A percentile compares a stretch with the other conserved stretches of the same genome.
phyloP scores from a whole-genome alignment of 2,888 invertebrate genomes.

The Unio delphinus region DNA sequence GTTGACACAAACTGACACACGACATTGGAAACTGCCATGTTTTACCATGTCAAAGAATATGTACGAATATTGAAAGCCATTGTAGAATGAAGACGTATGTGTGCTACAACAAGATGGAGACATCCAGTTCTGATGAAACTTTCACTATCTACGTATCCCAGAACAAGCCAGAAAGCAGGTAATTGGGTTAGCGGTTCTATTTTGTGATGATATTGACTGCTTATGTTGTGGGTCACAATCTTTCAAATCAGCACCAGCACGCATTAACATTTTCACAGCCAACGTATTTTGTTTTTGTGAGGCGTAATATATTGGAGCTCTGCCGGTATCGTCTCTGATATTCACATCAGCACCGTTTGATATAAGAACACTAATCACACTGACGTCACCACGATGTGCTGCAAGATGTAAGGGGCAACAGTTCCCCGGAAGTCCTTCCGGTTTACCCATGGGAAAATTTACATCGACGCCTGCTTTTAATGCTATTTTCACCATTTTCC shows the following conservation, averaged over 20 bases:
- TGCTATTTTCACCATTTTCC: slow-evolving; percentile 55
- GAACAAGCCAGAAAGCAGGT: slow-evolving; percentile 20
- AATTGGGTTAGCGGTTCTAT: slow-evolving; percentile 23
- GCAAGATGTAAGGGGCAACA: slow-evolving; percentile 60
- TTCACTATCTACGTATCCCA: too few species aligned
- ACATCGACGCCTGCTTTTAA: slow-evolving; percentile 51
- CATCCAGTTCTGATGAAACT: too few species aligned
- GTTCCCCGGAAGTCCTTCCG: slow-evolving; percentile 54
- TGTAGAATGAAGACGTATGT: too few species aligned
- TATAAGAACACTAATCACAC: slow-evolving; percentile 52
- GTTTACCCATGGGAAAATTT: slow-evolving; percentile 55
- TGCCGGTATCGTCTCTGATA: slow-evolving; percentile 36
- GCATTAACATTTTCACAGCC: slow-evolving; percentile 50
- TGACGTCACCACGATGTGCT: slow-evolving; percentile 61
- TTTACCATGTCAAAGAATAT: too few species aligned
- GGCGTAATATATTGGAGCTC: slow-evolving; percentile 55
- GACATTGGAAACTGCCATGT: too few species aligned
- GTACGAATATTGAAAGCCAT: too few species aligned
- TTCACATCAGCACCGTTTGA: slow-evolving; percentile 49
- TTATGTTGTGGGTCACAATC: slow-evolving; percentile 27
- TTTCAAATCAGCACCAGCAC: slow-evolving; percentile 55
- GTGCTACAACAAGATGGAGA: too few species aligned
- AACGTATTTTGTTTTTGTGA: slow-evolving; percentile 47
- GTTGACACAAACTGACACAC: too few species aligned
- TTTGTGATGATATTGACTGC: slow-evolving; percentile 13